Evolutionary conservation across 2,888 invertebrate genomes (phyloP), one percentile per base, ranked within the genome.

Genomic region (Drosophila fulvimacula): DNA sequence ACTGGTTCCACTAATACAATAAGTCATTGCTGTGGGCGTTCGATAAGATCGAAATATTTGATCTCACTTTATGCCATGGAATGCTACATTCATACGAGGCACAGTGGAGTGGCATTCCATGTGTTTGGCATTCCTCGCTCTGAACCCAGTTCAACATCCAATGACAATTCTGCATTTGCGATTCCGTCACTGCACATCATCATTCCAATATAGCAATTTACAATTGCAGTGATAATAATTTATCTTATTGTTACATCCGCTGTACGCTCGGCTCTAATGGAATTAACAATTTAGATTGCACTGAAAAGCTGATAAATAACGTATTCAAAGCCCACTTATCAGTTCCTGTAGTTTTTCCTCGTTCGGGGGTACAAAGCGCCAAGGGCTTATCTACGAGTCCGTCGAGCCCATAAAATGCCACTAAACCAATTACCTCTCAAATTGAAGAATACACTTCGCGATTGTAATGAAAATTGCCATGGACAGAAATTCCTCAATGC

Each of bases 21-120:
- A 58, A 56, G 19, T 46, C 46, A 46, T 27, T 46, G 27, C 17
- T 44, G 6, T 19, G 9, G 27, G 46, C 34, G 48, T 41, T 58
- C 51, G 81, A 74, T 76, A 83, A 69, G 66, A 75, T 81, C 70
- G 51, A 66, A 65, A 60, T 30, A n/a, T 27, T 62, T 69, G 69
- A 82, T 68, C 69, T 44, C 48, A 7, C 49, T 49, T 76, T 67
- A 79, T 74, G 81, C 82, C 82, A 79, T 77, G 73, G 76, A 84
- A 76, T 79, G 70, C 70, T 80, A 61, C 7, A 21, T 39, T 48
- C 82, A 79, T 69, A 82, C 64, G 51, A 41, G 10, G 27, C n/a
- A 67, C 2, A 19, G 7, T 39, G 17, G 17, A 30, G 39, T 39
- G 27, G 9, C 1, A 30, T 19, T n/a, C n/a, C n/a, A n/a, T n/a